phyloP scores from a whole-genome alignment of 2,888 invertebrate genomes.

The Baronia brevicornis region DNA sequence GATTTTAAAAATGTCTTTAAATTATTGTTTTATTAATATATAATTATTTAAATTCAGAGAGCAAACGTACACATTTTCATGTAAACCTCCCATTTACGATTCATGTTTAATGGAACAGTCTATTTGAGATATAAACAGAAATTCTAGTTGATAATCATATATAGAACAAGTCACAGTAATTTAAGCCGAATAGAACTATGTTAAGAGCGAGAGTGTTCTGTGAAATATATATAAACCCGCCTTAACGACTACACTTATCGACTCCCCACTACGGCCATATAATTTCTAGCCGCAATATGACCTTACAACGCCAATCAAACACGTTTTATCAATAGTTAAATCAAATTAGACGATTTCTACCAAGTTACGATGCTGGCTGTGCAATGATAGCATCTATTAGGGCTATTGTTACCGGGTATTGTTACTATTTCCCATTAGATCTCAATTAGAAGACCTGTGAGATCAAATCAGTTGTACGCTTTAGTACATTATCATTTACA shows the following conservation, averaged over 20 bases:
- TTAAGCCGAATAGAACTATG: too few species aligned
- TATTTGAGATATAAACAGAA: constrained; percentile 8
- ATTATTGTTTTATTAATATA: too few species aligned
- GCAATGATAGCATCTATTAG: constrained; percentile 14
- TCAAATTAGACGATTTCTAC: constrained; percentile 18
- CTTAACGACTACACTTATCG: constrained; percentile 3
- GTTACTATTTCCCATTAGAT: constrained; percentile 7
- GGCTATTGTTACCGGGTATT: constrained; percentile 11
- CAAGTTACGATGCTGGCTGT: constrained; percentile 14
- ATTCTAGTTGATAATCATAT: constrained; percentile 9
- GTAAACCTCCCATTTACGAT: constrained; percentile 19
- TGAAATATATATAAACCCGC: too few species aligned
- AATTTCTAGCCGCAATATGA: constrained; percentile 22
- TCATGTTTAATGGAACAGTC: constrained; percentile 21
- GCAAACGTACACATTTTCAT: constrained; percentile 13
- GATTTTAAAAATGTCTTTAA: too few species aligned
- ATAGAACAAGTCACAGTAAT: too few species aligned
- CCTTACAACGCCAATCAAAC: constrained; percentile 29
- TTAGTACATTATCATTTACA: not conserved
- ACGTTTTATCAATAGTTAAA: constrained; percentile 19
- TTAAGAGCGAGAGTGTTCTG: too few species aligned
- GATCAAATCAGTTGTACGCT: constrained; percentile 5
- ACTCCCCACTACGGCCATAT: constrained; percentile 17
- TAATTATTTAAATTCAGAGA: constrained; percentile 1
- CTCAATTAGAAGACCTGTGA: constrained; percentile 5